Conservation (phyloP, 2,113 vertebrate genomes). For the Rhinogobius similis region DNA sequence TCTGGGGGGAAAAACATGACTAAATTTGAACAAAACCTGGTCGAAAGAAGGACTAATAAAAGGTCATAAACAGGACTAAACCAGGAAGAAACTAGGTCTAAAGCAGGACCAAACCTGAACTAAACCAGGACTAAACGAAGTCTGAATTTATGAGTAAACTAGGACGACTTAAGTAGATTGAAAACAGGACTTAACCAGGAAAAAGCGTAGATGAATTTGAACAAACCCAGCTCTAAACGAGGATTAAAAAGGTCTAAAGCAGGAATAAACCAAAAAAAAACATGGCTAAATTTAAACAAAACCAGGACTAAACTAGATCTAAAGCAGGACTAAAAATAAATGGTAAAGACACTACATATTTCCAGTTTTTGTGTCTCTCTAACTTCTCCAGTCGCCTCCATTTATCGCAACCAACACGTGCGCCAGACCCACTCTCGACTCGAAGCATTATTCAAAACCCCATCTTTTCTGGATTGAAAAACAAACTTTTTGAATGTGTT, state of each 20-base stretch:
- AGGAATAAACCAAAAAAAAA: too few species aligned
- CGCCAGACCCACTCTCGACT: background rate
- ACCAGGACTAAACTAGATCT: background rate
- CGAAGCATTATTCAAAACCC: background rate
- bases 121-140: background rate
- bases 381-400: background rate
- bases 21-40: too few species aligned
- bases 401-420: background rate
- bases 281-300: too few species aligned
- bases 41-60: too few species aligned
- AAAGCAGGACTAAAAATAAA: background rate
- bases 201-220: too few species aligned
- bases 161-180: background rate
- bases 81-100: too few species aligned
- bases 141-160: background rate
- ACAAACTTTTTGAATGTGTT: background rate
- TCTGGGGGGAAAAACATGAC: too few species aligned
- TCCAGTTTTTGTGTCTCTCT: background rate
- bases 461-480: slow-evolving; percentile 1
- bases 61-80: too few species aligned
- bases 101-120: too few species aligned
- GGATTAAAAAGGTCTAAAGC: too few species aligned
- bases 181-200: background rate
- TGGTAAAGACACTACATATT: background rate
- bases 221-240: background rate